phyloP scores from a whole-genome alignment of 2,797 vertebrate genomes.

The Pelobates cultripes region DNA sequence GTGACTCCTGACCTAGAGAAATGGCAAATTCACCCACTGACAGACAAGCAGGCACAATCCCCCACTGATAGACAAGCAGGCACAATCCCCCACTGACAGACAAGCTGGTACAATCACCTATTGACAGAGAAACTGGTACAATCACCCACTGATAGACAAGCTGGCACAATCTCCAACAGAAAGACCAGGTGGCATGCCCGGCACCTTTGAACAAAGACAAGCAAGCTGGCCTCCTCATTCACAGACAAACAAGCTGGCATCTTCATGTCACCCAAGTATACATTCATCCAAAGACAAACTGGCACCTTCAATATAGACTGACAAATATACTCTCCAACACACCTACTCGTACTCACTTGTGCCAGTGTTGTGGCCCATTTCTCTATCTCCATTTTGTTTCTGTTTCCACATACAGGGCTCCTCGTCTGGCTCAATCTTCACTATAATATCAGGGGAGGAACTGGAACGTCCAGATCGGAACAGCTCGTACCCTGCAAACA shows the following conservation, averaged over 20 bases:
- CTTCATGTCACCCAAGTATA: not conserved
- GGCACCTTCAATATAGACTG: not conserved
- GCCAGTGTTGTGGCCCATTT: not conserved
- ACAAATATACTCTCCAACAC: not conserved
- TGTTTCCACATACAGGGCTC: slow-evolving; percentile 3
- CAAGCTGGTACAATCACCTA: too few species aligned
- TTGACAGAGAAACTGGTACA: too few species aligned
- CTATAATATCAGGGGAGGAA: slow-evolving; percentile 4
- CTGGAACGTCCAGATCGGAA: not conserved
- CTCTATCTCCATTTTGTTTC: not conserved
- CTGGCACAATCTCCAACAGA: too few species aligned
- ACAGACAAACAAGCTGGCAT: not conserved
- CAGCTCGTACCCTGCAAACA: not conserved
- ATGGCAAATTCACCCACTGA: too few species aligned
- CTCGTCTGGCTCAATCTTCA: slow-evolving; percentile 20
- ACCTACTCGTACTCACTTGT: not conserved
- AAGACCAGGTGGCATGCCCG: too few species aligned
- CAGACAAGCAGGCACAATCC: too few species aligned
- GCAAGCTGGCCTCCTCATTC: not conserved
- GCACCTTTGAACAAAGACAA: too few species aligned
- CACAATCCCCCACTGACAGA: too few species aligned
- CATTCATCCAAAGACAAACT: not conserved
- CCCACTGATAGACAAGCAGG: too few species aligned
- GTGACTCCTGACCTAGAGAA: too few species aligned
- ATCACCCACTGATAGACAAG: too few species aligned